phyloP scores from a whole-genome alignment of 2,113 vertebrate genomes.

The Sebastes fasciatus region DNA sequence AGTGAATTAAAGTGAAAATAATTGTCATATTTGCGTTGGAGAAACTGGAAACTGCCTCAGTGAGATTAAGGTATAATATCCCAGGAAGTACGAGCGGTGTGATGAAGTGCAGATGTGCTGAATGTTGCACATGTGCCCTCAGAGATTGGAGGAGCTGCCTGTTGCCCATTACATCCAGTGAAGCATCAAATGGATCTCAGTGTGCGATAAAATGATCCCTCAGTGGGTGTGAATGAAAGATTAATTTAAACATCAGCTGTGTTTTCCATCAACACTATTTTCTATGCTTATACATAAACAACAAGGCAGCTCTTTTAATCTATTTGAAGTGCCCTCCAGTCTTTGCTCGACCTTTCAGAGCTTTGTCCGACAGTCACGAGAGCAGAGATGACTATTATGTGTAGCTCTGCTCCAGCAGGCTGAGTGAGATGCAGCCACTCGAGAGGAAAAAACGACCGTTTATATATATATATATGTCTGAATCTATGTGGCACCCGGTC shows the following conservation, averaged over 20 bases:
- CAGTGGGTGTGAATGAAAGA: conserved; percentile 32
- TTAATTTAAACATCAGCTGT: conserved; percentile 37
- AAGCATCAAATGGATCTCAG: conserved; percentile 69
- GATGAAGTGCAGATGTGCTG: conserved; percentile 34
- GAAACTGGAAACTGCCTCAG: background rate
- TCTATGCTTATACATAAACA: conserved; percentile 49
- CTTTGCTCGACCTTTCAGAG: conserved; percentile 51
- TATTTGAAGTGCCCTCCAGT: conserved; percentile 62
- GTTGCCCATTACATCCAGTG: conserved; percentile 49
- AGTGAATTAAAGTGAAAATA: background rate
- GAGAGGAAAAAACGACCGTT: background rate
- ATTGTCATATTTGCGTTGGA: background rate
- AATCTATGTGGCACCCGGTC: conserved; percentile 15
- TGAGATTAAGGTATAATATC: conserved; percentile 40
- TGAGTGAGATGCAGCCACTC: conserved; percentile 34
- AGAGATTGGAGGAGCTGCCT: conserved; percentile 34
- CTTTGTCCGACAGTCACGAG: conserved; percentile 11
- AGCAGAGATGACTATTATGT: conserved; percentile 41
- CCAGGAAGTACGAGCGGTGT: conserved; percentile 21
- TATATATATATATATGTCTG: conserved; percentile 12
- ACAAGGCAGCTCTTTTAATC: conserved; percentile 53
- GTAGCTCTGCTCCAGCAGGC: conserved; percentile 40
- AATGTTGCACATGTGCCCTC: conserved; percentile 36
- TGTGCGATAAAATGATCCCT: conserved; percentile 43
- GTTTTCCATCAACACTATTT: conserved; percentile 59